Conservation (phyloP, 2,888 invertebrate species). For the Micoletzkya japonica region DNA sequence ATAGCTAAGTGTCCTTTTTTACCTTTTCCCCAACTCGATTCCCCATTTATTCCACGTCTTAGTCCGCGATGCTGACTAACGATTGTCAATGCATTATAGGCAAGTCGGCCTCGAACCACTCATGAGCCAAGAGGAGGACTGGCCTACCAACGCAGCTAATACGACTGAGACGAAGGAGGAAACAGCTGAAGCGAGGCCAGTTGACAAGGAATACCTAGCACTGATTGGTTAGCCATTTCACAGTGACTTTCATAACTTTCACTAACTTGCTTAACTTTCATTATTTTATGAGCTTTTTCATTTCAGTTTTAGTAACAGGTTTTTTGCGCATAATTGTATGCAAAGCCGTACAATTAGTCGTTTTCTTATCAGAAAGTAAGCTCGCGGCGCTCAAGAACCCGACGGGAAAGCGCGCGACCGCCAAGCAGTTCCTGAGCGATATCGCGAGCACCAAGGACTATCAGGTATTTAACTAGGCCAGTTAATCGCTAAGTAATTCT, state of each 20-base stretch:
- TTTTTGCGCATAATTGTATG: not conserved
- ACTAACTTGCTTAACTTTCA: not conserved
- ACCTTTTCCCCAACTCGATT: too few relatives aligned
- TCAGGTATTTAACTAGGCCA: slow-evolving; percentile 29
- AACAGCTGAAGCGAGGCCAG: too few relatives aligned
- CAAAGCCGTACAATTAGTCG: not conserved
- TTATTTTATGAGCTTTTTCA: not conserved
- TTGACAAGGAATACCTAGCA: slow-evolving; percentile 34
- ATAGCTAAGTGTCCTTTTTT: too few relatives aligned
- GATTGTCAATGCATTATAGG: too few relatives aligned
- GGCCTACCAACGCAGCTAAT: not conserved
- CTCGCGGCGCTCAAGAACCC: slow-evolving; percentile 34
- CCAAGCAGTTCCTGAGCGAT: slow-evolving; percentile 34
- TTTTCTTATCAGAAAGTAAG: slow-evolving; percentile 30
- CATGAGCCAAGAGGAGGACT: not conserved
- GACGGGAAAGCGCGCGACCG: slow-evolving; percentile 30
- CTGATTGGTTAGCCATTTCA: slow-evolving; percentile 27
- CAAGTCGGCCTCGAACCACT: too few relatives aligned
- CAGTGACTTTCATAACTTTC: too few relatives aligned
- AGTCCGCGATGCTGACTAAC: too few relatives aligned
- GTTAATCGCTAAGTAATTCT: not conserved
- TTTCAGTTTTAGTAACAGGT: not conserved
- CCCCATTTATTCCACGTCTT: too few relatives aligned
- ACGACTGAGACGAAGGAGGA: slow-evolving; percentile 1
- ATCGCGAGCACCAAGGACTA: slow-evolving; percentile 35